These are phyloP conservation scores for Wasmannia auropunctata DNA, from an alignment of 1,140 invertebrate species.

Conservation along the genomic window DNA sequence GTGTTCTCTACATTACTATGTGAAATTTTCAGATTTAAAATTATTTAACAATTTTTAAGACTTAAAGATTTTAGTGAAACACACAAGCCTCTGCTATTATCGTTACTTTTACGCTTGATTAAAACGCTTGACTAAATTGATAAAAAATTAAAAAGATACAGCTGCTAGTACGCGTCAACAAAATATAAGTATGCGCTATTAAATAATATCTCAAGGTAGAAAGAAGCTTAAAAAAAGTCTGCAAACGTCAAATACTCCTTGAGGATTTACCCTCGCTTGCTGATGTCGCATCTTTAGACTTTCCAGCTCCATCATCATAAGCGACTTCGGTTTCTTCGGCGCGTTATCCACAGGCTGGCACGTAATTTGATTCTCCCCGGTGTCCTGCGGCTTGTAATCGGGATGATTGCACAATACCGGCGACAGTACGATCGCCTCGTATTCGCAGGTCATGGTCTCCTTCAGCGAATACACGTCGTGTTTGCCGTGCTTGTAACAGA, in stretches of 20 bases:
- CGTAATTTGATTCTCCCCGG: constrained; percentile 92
- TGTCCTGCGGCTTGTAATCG: constrained; percentile 93
- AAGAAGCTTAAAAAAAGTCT: constrained; percentile 18
- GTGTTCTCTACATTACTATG: constrained; percentile 10
- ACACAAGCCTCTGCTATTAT: background rate
- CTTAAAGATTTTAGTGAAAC: too few relatives aligned
- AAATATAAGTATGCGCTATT: constrained; percentile 44
- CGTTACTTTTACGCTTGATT: background rate
- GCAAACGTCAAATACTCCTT: background rate
- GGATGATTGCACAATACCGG: constrained; percentile 95
- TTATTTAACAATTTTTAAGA: background rate
- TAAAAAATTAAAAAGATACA: constrained; percentile 31
- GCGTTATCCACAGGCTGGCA: constrained; percentile 91
- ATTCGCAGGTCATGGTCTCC: constrained; percentile 97
- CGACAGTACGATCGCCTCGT: constrained; percentile 95
- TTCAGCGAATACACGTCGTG: constrained; percentile 97
- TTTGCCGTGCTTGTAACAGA: constrained; percentile 94
- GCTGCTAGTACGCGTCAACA: constrained; percentile 16
- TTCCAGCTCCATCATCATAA: constrained; percentile 90
- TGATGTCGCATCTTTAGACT: constrained; percentile 89
- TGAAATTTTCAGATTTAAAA: background rate
- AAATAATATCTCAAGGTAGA: constrained; percentile 50
- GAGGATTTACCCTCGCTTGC: constrained; percentile 83
- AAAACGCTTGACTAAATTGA: background rate
- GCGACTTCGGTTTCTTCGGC: constrained; percentile 90